These are phyloP conservation scores for Myanophis thanlyinensis DNA, from an alignment of 2,113 vertebrate species.

Conservation along the genomic window DNA sequence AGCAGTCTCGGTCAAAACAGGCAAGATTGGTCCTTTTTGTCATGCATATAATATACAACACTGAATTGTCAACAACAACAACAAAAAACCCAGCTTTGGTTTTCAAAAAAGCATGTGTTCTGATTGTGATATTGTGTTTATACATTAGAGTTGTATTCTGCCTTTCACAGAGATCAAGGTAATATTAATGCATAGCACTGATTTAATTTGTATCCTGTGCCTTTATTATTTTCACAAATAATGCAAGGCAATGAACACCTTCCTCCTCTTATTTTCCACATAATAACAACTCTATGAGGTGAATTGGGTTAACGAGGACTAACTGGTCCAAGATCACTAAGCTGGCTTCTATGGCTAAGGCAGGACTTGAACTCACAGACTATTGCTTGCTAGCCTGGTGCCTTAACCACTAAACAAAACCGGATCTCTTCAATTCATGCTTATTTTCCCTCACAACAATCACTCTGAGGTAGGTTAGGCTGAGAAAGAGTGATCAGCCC, in stretches of 20 bases:
- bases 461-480: background rate
- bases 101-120: background rate
- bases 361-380: background rate
- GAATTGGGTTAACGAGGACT: background rate
- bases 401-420: background rate
- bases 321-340: background rate
- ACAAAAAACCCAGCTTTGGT: too few relatives aligned
- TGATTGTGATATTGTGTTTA: background rate
- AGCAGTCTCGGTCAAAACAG: background rate
- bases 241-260: background rate
- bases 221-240: background rate
- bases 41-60: background rate
- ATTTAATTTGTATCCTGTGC: background rate
- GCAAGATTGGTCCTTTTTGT: background rate
- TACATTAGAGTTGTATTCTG: background rate
- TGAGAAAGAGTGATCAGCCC: background rate
- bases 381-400: background rate
- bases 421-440: background rate
- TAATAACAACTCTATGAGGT: background rate
- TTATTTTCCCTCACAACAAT: background rate
- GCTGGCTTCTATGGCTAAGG: background rate
- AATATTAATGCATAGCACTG: background rate
- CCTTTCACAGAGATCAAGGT: background rate
- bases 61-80: background rate
- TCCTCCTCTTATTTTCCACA: background rate